Evolutionary conservation across 2,888 invertebrate genomes (phyloP).

Genomic region (Liodrosophila aerea): DNA sequence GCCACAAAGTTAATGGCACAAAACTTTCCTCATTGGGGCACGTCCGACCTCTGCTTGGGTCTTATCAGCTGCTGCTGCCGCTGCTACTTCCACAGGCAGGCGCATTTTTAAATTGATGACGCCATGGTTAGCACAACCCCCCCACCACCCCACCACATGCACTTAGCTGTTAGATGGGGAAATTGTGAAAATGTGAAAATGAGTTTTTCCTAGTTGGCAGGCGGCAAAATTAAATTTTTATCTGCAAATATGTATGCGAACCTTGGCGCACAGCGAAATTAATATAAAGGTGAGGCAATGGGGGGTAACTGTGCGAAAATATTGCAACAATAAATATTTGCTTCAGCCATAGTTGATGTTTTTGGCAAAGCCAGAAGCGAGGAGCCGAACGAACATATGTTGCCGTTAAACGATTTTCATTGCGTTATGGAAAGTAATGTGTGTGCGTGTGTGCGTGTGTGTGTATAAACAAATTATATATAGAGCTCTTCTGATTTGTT

Average conservation of each 20-base stretch:
- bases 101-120: constrained; percentile 68
- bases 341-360: constrained; percentile 21
- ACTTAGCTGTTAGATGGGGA: neutral
- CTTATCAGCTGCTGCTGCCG: constrained; percentile 40
- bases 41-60: constrained; percentile 24
- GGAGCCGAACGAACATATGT: constrained; percentile 60
- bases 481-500: constrained; percentile 47
- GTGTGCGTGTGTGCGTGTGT: constrained; percentile 3
- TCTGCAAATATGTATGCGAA: constrained; percentile 34
- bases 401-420: constrained; percentile 58
- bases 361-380: too few species aligned
- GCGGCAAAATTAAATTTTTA: constrained; percentile 61
- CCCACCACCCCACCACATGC: neutral
- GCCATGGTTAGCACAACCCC: constrained; percentile 37
- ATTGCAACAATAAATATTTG: constrained; percentile 58
- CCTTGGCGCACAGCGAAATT: too few species aligned
- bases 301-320: constrained; percentile 8
- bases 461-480: constrained; percentile 52
- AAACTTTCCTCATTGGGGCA: constrained; percentile 43
- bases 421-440: constrained; percentile 59
- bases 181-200: constrained; percentile 52
- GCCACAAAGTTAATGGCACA: constrained; percentile 47
- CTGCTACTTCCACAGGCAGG: constrained; percentile 12
- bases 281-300: neutral
- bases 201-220: constrained; percentile 64